Percentiles rank a stretch among this genome's conserved stretches.
These are phyloP conservation scores for Lasiurus borealis DNA, from an alignment of 2,113 vertebrate genomes.

Conservation along the genomic window DNA sequence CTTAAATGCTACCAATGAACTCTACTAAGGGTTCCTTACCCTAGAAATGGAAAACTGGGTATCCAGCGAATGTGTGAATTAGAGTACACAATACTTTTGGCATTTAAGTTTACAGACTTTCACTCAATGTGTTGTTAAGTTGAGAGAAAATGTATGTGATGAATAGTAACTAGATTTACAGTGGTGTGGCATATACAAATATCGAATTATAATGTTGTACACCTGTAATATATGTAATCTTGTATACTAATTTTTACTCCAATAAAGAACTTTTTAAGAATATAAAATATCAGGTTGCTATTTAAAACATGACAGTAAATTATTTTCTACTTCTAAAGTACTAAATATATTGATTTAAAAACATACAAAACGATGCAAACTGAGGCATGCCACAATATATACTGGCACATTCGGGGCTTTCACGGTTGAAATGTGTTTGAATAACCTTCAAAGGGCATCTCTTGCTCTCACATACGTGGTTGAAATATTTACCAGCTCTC, in stretches of 20 bases:
- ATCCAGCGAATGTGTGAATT: conserved; percentile 27
- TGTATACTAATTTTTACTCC: background rate
- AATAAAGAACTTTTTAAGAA: background rate
- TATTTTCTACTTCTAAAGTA: conserved; percentile 62
- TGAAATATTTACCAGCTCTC: background rate
- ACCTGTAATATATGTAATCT: background rate
- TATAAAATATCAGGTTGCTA: conserved; percentile 39
- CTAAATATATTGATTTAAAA: conserved; percentile 43
- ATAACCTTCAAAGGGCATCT: background rate
- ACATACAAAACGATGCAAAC: conserved; percentile 43
- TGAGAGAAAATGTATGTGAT: background rate
- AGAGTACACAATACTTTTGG: conserved; percentile 10
- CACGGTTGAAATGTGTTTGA: background rate
- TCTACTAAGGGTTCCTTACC: conserved; percentile 27
- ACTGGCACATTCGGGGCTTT: background rate
- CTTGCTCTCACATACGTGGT: conserved; percentile 15
- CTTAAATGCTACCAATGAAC: conserved; percentile 34
- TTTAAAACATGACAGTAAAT: conserved; percentile 48
- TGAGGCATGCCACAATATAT: background rate
- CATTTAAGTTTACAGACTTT: conserved; percentile 57
- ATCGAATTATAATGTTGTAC: background rate
- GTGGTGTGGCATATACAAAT: background rate
- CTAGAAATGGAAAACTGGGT: conserved; percentile 31
- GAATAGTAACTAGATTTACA: background rate
- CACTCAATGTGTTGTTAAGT: conserved; percentile 65